Conservation (phyloP, 2,888 invertebrate genomes). For the Lasioglossum figueresi region DNA sequence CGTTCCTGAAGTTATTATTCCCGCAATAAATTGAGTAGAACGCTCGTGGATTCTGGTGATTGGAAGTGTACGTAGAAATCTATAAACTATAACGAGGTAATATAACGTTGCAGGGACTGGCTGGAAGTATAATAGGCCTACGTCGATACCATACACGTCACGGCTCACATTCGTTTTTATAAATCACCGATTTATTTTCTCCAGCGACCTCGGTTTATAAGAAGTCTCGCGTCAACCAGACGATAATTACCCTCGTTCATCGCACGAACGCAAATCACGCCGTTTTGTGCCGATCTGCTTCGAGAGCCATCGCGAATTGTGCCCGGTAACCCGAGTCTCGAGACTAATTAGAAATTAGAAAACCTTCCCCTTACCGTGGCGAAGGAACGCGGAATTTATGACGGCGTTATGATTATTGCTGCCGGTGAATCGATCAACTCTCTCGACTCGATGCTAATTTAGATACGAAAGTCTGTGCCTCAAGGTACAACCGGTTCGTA, state of each 20-base stretch:
- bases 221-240: slow-evolving; percentile 52
- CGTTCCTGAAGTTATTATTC: too few species aligned
- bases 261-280: slow-evolving; percentile 56
- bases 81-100: background rate
- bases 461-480: background rate
- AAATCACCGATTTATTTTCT: slow-evolving; percentile 41
- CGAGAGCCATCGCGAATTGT: slow-evolving; percentile 15
- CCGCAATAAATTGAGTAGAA: too few species aligned
- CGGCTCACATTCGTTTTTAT: slow-evolving; percentile 30
- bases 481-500: background rate
- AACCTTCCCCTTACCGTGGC: background rate
- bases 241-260: slow-evolving; percentile 72
- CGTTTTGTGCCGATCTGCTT: background rate
- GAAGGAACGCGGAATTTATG: background rate
- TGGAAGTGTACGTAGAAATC: too few species aligned
- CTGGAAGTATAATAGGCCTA: background rate
- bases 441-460: background rate
- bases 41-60: too few species aligned
- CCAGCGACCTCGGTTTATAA: slow-evolving; percentile 44
- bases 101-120: background rate
- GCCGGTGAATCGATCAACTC: background rate
- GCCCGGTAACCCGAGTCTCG: background rate
- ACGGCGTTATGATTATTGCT: slow-evolving; percentile 2
- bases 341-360: slow-evolving; percentile 8
- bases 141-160: background rate